Evolutionary conservation across 1,140 invertebrate species (phyloP), one percentile per base, ranked within the genome.

Genomic region (Sitophilus oryzae): DNA sequence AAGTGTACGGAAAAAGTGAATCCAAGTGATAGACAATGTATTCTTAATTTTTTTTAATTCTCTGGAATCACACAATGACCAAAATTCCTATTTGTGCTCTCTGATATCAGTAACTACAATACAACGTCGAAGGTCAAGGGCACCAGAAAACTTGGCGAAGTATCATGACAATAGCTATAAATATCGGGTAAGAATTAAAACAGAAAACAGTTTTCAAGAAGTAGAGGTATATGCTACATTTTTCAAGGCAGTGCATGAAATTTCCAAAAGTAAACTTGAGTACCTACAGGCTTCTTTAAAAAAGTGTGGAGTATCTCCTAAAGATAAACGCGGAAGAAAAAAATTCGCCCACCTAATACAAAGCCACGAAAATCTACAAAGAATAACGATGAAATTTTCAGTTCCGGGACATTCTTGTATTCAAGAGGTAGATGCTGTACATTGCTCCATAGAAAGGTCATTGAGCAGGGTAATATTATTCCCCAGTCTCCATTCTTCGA

Each of bases 231-330:
- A 25, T 11, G 9, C 6, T 20, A 49, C 41, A 23, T 1, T 25
- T 11, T 56, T 44, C 23, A 36, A 20, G 3, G 6, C 21, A 15
- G 46, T 34, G 51, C 19, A 43, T 38, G 40, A 48, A 3, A 25
- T 51, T 37, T 45, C 47, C 3, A 52, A 57, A 45, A 16, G 3
- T 15, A 57, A 57, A 34, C 14, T 57, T 9, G 42, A 38, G 21
- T 36, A 44, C 22, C 6, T 57, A 19, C 23, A 57, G 38, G 18
- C 51, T 36, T 6, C 11, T 14, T 15, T 51, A 52, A 44, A 46
- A 44, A 11, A 6, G 14, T 40, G 38, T 10, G 30, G 49, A 6
- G 15, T 14, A 1, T 2, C 55, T 0, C 55, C 41, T 16, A 23
- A 37, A 23, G 54, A 51, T 50, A 18, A 34, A n/a, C 40, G 42